A percentile compares a stretch with the other conserved stretches of the same genome.
phyloP scores from a whole-genome alignment of 2,113 vertebrate species.

The Cyprinodon brontotheroides region DNA sequence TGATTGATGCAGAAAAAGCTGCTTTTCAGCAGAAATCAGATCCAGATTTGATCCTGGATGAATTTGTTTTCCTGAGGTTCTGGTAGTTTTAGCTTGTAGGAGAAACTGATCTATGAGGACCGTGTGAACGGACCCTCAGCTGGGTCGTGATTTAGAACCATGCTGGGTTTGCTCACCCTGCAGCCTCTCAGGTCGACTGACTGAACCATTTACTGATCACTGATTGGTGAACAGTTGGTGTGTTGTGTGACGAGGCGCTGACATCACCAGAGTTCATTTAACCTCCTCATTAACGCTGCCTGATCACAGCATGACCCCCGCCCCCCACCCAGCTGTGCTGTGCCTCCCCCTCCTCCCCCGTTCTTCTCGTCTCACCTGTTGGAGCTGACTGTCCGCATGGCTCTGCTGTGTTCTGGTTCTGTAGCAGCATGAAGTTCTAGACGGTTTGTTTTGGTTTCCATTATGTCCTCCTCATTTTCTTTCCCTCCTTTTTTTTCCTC shows the following conservation, averaged over 20 bases:
- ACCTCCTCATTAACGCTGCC: background rate
- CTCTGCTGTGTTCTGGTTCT: conserved; percentile 70
- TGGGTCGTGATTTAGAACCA: no score
- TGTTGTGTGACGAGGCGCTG: background rate
- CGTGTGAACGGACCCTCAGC: no score
- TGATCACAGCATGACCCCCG: conserved; percentile 70
- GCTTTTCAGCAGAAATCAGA: no score
- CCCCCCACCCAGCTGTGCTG: background rate
- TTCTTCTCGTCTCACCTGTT: conserved; percentile 2
- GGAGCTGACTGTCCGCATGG: conserved; percentile 58
- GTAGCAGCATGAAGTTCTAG: conserved; percentile 83
- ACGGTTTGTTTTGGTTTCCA: conserved; percentile 81
- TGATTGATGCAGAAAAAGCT: no score
- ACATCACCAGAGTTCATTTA: conserved; percentile 28
- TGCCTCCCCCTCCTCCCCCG: conserved; percentile 8
- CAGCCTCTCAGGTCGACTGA: no score
- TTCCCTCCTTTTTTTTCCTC: conserved; percentile 64
- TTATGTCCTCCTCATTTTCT: conserved; percentile 84
- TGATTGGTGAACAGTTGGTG: background rate
- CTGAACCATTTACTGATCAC: background rate
- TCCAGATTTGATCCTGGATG: no score
- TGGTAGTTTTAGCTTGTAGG: no score
- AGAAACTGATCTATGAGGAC: no score
- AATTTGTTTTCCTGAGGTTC: no score
- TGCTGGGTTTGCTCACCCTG: no score